These are phyloP conservation scores for Anas flavirostris DNA, from an alignment of 2,797 vertebrate species.

Conservation along the genomic window DNA sequence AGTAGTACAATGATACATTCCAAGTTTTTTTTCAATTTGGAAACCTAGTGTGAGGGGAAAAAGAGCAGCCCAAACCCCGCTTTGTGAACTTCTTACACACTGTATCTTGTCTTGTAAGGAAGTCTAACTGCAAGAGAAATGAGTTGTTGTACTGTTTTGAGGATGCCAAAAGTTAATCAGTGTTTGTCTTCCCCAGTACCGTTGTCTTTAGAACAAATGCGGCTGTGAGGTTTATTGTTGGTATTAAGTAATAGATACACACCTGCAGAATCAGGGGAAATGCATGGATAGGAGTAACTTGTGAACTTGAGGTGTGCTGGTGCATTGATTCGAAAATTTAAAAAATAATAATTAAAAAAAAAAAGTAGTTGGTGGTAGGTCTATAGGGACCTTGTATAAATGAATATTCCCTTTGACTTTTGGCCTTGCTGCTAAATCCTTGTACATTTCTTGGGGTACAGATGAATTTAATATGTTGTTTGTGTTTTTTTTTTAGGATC, in stretches of 20 bases:
- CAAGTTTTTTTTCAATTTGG: background rate
- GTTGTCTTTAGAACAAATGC: background rate
- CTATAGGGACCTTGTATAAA: background rate
- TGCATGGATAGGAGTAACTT: background rate
- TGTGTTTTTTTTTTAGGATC: constrained; percentile 81
- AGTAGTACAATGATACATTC: background rate
- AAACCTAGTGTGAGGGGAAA: background rate
- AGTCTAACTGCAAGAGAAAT: background rate
- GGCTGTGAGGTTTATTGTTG: background rate
- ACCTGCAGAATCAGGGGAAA: background rate
- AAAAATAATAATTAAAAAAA: background rate
- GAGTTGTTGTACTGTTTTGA: background rate
- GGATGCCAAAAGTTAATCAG: background rate
- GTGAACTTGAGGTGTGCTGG: background rate
- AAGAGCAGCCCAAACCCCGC: background rate
- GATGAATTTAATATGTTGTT: background rate
- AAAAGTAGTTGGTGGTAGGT: background rate
- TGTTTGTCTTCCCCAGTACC: background rate
- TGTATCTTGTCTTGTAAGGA: background rate
- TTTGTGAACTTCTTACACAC: background rate
- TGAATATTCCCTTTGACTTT: background rate
- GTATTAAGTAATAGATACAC: background rate
- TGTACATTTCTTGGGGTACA: accelerated
- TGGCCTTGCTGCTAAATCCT: background rate
- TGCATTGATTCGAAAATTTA: background rate